Percentiles rank a stretch among this genome's conserved stretches.
These are phyloP conservation scores for Pollenia labialis DNA, from an alignment of 2,888 invertebrate genomes.

Conservation along the genomic window DNA sequence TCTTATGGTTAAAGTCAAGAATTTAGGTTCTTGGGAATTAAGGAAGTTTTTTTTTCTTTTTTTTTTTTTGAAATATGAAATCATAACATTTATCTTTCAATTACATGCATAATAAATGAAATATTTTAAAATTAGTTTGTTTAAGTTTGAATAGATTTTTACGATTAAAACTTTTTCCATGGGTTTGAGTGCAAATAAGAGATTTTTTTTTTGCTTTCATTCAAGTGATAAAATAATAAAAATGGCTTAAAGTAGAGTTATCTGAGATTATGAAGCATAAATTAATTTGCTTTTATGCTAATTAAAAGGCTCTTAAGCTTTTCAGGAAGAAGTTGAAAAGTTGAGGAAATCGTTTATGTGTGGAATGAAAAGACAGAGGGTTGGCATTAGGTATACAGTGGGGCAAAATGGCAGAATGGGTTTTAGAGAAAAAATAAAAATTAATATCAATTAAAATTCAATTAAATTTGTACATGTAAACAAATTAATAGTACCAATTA, in stretches of 20 bases:
- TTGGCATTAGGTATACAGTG: too few species aligned
- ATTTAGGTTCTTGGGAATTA: neutral
- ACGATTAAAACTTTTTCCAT: neutral
- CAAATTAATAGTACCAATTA: too few species aligned
- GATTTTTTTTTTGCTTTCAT: neutral
- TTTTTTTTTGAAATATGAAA: slow-evolving; percentile 42
- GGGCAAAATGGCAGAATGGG: too few species aligned
- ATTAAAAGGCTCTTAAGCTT: neutral
- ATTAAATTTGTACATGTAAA: too few species aligned
- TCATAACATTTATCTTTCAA: slow-evolving; percentile 63
- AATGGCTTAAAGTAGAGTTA: slow-evolving; percentile 2
- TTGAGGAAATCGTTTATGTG: neutral
- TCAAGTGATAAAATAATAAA: neutral
- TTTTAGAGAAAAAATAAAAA: too few species aligned
- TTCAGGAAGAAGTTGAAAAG: neutral
- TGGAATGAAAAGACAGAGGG: too few species aligned
- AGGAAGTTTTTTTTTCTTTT: neutral
- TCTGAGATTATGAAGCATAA: neutral
- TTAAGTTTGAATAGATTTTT: neutral
- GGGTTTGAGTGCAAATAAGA: neutral
- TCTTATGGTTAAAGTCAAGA: too few species aligned
- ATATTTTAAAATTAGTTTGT: slow-evolving; percentile 8
- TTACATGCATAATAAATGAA: slow-evolving; percentile 50
- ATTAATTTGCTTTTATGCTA: neutral
- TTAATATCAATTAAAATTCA: too few species aligned